Base-by-base conservation (phyloP, 2,797 vertebrate species). In the Macroramphosus scolopax region DNA sequence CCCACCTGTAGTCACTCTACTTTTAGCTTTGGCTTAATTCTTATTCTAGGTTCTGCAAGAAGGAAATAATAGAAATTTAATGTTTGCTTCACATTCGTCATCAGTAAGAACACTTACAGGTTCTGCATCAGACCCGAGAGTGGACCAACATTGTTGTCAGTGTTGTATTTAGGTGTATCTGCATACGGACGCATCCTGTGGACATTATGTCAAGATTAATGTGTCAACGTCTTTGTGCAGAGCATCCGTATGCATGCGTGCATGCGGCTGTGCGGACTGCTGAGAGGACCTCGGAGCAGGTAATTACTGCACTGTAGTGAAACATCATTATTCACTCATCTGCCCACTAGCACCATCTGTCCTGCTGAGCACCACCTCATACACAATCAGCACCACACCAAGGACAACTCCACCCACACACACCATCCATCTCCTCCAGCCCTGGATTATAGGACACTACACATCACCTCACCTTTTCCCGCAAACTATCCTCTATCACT, bases 261-360 rank as follows among this genome's bases (percentile, higher is more conserved):
- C 33, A 51, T 58, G 63, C 12, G 37, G 42, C 50, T 16, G 20
- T 22, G 53, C 37, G 11, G 64, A 52, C 59, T 37, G 44, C 50
- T 32, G 69, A 55, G 43, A 50, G 38, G 59, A 63, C 67, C 63
- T 61, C 15, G 68, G 58, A 82, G 79, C 78, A 72, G 78, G 81
- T 86, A 86, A 88, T 86, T 86, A 83, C 75, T 63, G 73, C 76
- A 63, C 80, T 55, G 69, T 80, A 65, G 78, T 79, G 80, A 86
- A 83, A 88, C 75, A 83, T 86, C 85, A 84, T 87, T 84, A 87
- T 85, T 87, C 85, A 88, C 82, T 86, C 83, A 87, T 88, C 80
- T 87, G 81, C 84, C 82, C 83, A 86, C 68, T 51, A 83, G 81
- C 77, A 78, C 83, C 85, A 84, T 87, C 85, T 85, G 86, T 87